Evolutionary conservation across 2,888 invertebrate species (phyloP).

Genomic region (Furcula furcula): DNA sequence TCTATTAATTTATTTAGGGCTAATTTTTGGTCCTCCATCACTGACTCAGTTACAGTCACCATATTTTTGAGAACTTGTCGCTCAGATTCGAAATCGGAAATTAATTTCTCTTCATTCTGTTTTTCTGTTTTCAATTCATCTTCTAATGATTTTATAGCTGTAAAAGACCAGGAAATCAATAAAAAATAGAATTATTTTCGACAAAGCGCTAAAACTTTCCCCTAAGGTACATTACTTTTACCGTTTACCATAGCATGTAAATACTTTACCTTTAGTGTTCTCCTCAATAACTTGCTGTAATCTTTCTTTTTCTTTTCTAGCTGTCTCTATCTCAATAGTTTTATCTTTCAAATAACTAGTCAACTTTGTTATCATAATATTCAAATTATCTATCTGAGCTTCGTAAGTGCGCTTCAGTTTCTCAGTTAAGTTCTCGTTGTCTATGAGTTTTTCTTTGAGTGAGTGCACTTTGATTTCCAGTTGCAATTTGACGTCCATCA

Average conservation of each 20-base stretch:
- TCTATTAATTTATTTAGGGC: conserved; percentile 40
- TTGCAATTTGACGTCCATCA: conserved; percentile 53
- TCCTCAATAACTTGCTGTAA: conserved; percentile 38
- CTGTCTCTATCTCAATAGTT: conserved; percentile 43
- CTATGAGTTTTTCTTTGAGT: conserved; percentile 53
- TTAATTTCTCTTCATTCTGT: conserved; percentile 47
- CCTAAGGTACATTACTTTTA: not conserved
- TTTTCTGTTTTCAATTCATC: conserved; percentile 45
- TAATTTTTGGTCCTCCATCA: conserved; percentile 59
- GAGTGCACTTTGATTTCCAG: conserved; percentile 59
- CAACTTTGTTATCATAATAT: conserved; percentile 55
- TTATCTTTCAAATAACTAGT: conserved; percentile 58
- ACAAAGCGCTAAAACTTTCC: no score
- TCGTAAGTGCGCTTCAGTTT: conserved; percentile 57
- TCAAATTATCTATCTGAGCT: conserved; percentile 56
- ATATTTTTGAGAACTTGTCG: conserved; percentile 55
- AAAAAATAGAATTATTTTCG: no score
- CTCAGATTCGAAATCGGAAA: conserved; percentile 57
- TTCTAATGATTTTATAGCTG: conserved; percentile 48
- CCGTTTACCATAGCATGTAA: conserved; percentile 6
- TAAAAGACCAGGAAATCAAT: no score
- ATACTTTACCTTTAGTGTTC: conserved; percentile 40
- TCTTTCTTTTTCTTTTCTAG: conserved; percentile 48
- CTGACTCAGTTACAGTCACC: conserved; percentile 59
- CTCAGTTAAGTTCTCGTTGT: conserved; percentile 55